phyloP scores from a whole-genome alignment of 2,113 vertebrate species.

The Sturnus vulgaris region DNA sequence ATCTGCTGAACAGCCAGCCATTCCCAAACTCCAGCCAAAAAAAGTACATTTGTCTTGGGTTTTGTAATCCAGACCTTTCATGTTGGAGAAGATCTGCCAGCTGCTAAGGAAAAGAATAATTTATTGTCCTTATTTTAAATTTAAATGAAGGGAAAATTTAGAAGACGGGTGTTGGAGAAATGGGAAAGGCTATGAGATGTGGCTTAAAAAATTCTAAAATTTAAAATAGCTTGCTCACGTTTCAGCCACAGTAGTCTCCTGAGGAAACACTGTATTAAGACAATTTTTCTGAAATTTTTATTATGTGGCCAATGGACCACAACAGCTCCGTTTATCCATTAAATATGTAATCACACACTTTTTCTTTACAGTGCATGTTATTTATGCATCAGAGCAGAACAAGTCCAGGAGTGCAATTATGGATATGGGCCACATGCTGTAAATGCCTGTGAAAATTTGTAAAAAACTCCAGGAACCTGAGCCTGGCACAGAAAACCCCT shows the following conservation, averaged over 20 bases:
- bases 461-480: background rate
- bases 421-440: conserved; percentile 25
- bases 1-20: background rate
- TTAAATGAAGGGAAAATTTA: conserved; percentile 46
- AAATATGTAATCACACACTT: conserved; percentile 59
- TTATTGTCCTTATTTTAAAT: conserved; percentile 57
- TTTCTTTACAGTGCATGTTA: conserved; percentile 56
- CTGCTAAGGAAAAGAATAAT: conserved; percentile 31
- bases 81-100: conserved; percentile 17
- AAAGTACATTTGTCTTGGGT: background rate
- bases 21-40: background rate
- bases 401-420: conserved; percentile 52
- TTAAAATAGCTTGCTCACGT: conserved; percentile 11
- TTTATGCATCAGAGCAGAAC: conserved; percentile 67
- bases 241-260: background rate
- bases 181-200: background rate
- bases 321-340: conserved; percentile 48
- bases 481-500: background rate
- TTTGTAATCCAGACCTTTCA: conserved; percentile 22
- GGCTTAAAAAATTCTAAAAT: background rate
- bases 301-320: conserved; percentile 60
- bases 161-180: background rate
- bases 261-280: conserved; percentile 55
- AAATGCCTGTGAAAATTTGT: conserved; percentile 22
- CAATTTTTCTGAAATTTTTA: conserved; percentile 47